A percentile compares a stretch with the other conserved stretches of the same genome.
phyloP scores from a whole-genome alignment of 2,113 vertebrate species.

The Miniopterus natalensis region DNA sequence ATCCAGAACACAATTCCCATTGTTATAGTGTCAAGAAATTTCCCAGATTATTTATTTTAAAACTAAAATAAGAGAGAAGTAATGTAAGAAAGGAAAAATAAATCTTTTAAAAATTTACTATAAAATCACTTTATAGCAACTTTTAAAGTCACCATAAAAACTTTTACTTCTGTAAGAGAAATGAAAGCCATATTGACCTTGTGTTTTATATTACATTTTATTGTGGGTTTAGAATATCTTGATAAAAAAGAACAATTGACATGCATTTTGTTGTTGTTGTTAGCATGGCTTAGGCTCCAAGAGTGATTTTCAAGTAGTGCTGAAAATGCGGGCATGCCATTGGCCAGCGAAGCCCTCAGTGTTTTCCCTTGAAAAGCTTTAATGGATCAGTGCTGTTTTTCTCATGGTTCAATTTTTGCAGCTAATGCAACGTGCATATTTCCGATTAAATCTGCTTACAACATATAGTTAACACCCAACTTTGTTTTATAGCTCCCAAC shows the following conservation, averaged over 20 bases:
- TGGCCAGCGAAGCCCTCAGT: not conserved
- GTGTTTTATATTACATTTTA: slow-evolving; percentile 46
- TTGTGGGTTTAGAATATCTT: not conserved
- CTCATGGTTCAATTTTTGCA: slow-evolving; percentile 25
- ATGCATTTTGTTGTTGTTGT: not conserved
- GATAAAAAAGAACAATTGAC: not conserved
- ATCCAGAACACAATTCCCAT: slow-evolving; percentile 4
- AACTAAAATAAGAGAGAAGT: slow-evolving; percentile 38
- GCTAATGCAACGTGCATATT: not conserved
- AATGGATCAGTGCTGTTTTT: not conserved
- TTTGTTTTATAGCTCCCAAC: not conserved
- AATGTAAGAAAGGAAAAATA: slow-evolving; percentile 24
- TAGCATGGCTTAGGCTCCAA: not conserved
- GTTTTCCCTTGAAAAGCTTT: slow-evolving; percentile 7
- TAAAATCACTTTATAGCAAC: slow-evolving; percentile 45
- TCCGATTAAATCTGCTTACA: slow-evolving; percentile 48
- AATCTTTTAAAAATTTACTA: not conserved
- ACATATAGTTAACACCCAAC: slow-evolving; percentile 5
- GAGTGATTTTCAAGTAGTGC: not conserved
- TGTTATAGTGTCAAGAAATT: slow-evolving; percentile 20
- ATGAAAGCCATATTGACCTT: not conserved
- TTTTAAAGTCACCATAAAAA: slow-evolving; percentile 56
- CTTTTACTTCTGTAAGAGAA: slow-evolving; percentile 32
- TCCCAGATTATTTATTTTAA: slow-evolving; percentile 41
- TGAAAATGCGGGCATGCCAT: not conserved